Evolutionary conservation across 2,797 vertebrate genomes (phyloP).

Genomic region (Schizopygopsis malacanthus): DNA sequence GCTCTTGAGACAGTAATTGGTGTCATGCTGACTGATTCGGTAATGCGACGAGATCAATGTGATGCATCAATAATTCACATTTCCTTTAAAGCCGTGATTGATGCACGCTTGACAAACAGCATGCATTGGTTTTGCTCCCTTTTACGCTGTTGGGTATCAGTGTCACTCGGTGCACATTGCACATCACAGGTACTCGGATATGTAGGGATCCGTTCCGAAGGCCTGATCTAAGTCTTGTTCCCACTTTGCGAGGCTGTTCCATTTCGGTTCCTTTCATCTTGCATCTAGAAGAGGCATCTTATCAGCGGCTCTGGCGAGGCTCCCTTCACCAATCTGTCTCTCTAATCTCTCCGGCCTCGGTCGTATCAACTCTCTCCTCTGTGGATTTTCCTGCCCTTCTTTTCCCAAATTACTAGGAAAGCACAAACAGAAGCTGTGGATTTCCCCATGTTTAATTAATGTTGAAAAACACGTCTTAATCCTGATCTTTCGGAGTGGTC

Average conservation of each 20-base stretch:
- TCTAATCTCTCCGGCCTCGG: conserved; percentile 19
- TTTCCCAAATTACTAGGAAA: conserved; percentile 31
- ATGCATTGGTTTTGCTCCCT: neutral
- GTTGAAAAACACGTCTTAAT: neutral
- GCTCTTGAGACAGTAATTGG: conserved; percentile 4
- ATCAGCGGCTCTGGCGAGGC: conserved; percentile 20
- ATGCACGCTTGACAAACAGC: conserved; percentile 8
- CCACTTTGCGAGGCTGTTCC: conserved; percentile 19
- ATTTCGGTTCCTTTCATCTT: conserved; percentile 7
- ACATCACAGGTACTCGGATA: neutral
- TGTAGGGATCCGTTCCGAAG: neutral
- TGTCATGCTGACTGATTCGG: neutral
- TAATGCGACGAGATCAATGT: conserved; percentile 1
- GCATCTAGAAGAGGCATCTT: neutral
- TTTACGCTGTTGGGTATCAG: neutral
- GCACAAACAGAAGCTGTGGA: conserved; percentile 23
- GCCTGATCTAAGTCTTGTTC: conserved; percentile 6
- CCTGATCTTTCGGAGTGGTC: neutral
- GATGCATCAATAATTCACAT: conserved; percentile 19
- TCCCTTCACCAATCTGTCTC: conserved; percentile 31
- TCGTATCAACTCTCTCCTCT: neutral
- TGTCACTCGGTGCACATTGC: neutral
- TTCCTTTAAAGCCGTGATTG: conserved; percentile 14
- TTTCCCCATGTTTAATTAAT: conserved; percentile 37
- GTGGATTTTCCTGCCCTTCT: conserved; percentile 28